phyloP scores from a whole-genome alignment of 2,113 vertebrate genomes.

The Macheiramphus alcinus region DNA sequence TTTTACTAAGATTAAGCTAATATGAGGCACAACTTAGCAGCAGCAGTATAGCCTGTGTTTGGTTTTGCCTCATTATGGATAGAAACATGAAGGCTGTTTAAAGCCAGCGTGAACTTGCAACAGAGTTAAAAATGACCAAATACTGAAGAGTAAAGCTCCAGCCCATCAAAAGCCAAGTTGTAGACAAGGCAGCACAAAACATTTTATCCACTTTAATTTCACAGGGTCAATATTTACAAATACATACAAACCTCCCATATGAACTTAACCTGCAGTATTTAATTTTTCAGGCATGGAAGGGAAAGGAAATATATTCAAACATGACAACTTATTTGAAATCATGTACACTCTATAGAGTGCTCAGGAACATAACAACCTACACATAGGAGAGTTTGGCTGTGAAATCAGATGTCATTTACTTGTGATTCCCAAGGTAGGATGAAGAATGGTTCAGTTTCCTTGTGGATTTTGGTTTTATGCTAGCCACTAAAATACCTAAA shows the following conservation, averaged over 20 bases:
- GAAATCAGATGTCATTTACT: not conserved
- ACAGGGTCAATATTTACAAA: not conserved
- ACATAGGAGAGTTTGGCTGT: accelerated
- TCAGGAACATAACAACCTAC: not conserved
- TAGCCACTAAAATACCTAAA: not conserved
- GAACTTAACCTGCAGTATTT: not conserved
- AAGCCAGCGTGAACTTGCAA: not conserved
- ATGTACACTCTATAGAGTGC: not conserved
- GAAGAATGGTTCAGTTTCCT: not conserved
- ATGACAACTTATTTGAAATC: not conserved
- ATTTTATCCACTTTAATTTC: not conserved
- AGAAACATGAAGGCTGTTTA: not conserved
- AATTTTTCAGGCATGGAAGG: not conserved
- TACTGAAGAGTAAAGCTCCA: not conserved
- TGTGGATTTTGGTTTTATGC: not conserved
- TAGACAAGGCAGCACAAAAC: not conserved
- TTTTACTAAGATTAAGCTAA: not conserved
- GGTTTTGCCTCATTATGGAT: not conserved
- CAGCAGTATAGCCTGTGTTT: not conserved
- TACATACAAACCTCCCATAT: not conserved
- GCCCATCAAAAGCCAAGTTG: not conserved
- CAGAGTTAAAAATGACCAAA: not conserved
- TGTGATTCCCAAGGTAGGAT: not conserved
- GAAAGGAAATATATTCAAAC: not conserved
- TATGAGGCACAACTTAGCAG: not conserved